Evolutionary conservation across 2,797 vertebrate species (phyloP).

Genomic region (Brachyrhaphis roseni): DNA sequence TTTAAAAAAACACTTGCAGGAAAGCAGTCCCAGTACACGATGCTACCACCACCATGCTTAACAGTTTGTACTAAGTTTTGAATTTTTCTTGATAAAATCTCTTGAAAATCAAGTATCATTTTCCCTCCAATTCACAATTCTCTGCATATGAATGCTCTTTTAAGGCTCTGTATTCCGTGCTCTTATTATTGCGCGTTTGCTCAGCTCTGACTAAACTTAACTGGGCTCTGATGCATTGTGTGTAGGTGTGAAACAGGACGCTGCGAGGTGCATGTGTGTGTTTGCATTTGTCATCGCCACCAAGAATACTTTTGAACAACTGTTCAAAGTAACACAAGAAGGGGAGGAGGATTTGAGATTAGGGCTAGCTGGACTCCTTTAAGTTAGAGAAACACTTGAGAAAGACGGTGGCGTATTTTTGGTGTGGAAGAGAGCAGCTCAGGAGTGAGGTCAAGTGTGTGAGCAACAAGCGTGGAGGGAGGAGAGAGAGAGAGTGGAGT

Average conservation of each 20-base stretch:
- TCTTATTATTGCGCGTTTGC: slow-evolving; percentile 21
- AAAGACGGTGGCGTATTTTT: neutral
- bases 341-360: neutral
- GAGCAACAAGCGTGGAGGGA: slow-evolving; percentile 50
- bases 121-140: neutral
- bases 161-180: neutral
- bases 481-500: slow-evolving; percentile 29
- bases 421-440: slow-evolving; percentile 24
- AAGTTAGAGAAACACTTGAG: neutral
- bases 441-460: slow-evolving; percentile 65
- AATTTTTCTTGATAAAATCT: neutral
- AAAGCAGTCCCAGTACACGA: neutral
- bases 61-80: neutral
- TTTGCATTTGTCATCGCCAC: slow-evolving; percentile 68
- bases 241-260: slow-evolving; percentile 53
- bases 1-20: neutral
- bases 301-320: slow-evolving; percentile 73
- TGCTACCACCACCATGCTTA: neutral
- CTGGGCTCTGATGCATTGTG: slow-evolving; percentile 32
- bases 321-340: slow-evolving; percentile 56
- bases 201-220: slow-evolving; percentile 53
- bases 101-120: neutral
- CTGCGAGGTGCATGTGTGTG: slow-evolving; percentile 41
- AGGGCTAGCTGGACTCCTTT: neutral
- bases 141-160: neutral